Percentiles rank a stretch among this genome's conserved stretches.
Conservation (phyloP, 2,888 invertebrate species). For the Nomada ferruginata region DNA sequence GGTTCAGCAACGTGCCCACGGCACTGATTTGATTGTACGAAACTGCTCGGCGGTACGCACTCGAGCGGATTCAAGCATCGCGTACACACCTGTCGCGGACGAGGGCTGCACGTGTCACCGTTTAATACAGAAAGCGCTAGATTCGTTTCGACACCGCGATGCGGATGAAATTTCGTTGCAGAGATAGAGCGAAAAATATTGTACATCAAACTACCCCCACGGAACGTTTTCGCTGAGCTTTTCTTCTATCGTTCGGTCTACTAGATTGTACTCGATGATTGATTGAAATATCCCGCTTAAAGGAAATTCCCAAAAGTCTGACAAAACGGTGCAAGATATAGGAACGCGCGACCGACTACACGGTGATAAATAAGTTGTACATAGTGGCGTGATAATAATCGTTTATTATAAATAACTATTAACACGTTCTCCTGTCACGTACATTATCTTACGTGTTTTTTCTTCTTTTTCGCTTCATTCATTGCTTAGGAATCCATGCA, state of each 20-base stretch:
- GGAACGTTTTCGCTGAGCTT: too few species aligned
- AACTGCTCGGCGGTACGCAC: conserved; percentile 18
- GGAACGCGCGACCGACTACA: not conserved
- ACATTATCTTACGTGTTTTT: conserved; percentile 70
- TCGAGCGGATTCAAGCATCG: not conserved
- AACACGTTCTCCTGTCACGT: conserved; percentile 76
- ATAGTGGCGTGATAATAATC: conserved; percentile 76
- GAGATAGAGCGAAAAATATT: conserved; percentile 10
- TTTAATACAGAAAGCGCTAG: conserved; percentile 40
- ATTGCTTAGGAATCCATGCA: conserved; percentile 68
- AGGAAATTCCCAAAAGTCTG: too few species aligned
- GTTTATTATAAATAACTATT: conserved; percentile 82
- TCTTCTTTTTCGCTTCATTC: conserved; percentile 55
- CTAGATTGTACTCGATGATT: too few species aligned
- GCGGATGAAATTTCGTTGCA: conserved; percentile 22
- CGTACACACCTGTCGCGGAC: conserved; percentile 13
- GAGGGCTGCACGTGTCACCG: conserved; percentile 26
- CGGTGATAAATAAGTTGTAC: not conserved
- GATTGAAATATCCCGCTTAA: too few species aligned
- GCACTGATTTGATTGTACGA: conserved; percentile 48
- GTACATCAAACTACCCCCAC: conserved; percentile 24
- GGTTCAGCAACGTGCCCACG: conserved; percentile 32
- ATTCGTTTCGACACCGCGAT: conserved; percentile 10
- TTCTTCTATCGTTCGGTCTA: not conserved
- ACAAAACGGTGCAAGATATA: too few species aligned